Conservation (phyloP, 2,797 vertebrate genomes). For the Lemur catta region DNA sequence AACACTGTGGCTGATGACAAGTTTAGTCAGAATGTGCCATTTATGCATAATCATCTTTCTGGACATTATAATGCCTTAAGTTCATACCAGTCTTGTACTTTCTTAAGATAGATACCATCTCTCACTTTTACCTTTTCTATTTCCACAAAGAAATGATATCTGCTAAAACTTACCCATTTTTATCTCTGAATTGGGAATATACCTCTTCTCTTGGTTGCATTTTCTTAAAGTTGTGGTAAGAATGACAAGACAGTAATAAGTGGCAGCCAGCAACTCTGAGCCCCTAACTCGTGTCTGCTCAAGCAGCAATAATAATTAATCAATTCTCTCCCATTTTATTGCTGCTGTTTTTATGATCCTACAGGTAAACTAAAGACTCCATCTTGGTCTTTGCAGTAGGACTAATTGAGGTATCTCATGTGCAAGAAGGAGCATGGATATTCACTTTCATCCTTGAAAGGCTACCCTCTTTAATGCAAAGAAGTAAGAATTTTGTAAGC, state of each 20-base stretch:
- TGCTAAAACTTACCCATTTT: conserved; percentile 13
- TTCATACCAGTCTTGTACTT: conserved; percentile 2
- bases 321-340: conserved; percentile 62
- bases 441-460: not conserved
- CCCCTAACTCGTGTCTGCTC: not conserved
- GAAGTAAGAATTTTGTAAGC: conserved; percentile 14
- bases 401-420: conserved; percentile 34
- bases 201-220: conserved; percentile 41
- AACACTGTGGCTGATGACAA: not conserved
- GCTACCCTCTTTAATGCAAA: conserved; percentile 38
- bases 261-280: not conserved
- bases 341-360: conserved; percentile 27
- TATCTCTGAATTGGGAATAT: not conserved
- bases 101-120: not conserved
- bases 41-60: conserved; percentile 43
- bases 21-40: conserved; percentile 1
- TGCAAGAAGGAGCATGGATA: not conserved
- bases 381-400: conserved; percentile 62
- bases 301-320: conserved; percentile 38
- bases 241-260: conserved; percentile 42
- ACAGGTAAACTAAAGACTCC: conserved; percentile 46
- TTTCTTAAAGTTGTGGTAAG: conserved; percentile 1
- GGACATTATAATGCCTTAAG: conserved; percentile 22
- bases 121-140: not conserved
- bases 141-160: not conserved